A percentile compares a stretch with the other conserved stretches of the same genome.
Evolutionary conservation across 1,140 invertebrate genomes (phyloP).

Genomic region (Muscidifurax raptorellus): DNA sequence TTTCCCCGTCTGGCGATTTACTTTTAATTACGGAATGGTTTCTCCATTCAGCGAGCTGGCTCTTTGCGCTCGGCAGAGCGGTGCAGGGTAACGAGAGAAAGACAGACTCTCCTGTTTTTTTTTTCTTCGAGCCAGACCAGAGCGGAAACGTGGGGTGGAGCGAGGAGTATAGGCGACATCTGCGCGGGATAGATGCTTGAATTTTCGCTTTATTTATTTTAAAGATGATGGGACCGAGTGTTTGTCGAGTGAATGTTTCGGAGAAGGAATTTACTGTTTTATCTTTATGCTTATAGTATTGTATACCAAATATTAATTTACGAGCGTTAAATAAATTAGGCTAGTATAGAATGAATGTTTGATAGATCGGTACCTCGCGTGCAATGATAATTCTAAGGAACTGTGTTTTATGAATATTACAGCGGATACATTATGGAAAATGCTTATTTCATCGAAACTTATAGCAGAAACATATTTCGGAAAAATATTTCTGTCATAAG

Average conservation of each 20-base stretch:
- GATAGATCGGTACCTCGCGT: too few species aligned
- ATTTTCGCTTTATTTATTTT: background rate
- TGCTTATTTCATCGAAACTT: too few species aligned
- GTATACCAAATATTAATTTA: too few species aligned
- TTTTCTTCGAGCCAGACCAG: background rate
- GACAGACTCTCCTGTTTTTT: background rate
- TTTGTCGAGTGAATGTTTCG: background rate
- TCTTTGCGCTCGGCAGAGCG: background rate
- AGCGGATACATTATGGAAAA: too few species aligned
- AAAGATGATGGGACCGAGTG: background rate
- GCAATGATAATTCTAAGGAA: too few species aligned
- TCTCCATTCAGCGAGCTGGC: slow-evolving; percentile 8
- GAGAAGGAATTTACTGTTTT: too few species aligned
- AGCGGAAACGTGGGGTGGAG: background rate
- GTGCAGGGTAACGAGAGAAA: background rate
- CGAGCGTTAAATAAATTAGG: too few species aligned
- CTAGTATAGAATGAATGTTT: too few species aligned
- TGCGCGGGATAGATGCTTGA: background rate
- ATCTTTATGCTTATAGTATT: too few species aligned
- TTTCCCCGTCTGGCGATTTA: slow-evolving; percentile 20
- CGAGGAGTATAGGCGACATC: background rate
- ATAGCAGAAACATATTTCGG: too few species aligned
- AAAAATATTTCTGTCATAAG: too few species aligned
- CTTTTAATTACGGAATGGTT: slow-evolving; percentile 42
- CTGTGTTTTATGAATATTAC: too few species aligned